Conservation (phyloP, 2,797 vertebrate species). For the Coilia nasus region DNA sequence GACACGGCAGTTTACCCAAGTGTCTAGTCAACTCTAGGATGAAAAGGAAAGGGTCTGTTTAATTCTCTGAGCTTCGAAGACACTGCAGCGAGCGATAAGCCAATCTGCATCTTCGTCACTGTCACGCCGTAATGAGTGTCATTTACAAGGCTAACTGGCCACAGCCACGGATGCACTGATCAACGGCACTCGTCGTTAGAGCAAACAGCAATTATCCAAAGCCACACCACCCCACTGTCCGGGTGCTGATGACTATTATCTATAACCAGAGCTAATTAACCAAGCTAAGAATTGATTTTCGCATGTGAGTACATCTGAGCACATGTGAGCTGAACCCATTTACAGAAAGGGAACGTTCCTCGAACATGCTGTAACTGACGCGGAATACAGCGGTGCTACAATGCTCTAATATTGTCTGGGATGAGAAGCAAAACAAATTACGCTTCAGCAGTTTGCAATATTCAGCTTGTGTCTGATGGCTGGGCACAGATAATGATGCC, state of each 20-base stretch:
- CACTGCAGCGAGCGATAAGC: slow-evolving; percentile 25
- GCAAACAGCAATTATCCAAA: slow-evolving; percentile 30
- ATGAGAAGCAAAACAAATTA: slow-evolving; percentile 35
- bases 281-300: slow-evolving; percentile 33
- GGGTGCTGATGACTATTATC: slow-evolving; percentile 40
- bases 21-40: background rate
- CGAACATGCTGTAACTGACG: slow-evolving; percentile 27
- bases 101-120: slow-evolving; percentile 62
- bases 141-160: slow-evolving; percentile 49
- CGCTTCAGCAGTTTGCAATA: slow-evolving; percentile 41
- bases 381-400: slow-evolving; percentile 22
- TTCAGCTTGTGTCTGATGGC: slow-evolving; percentile 25
- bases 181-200: slow-evolving; percentile 39
- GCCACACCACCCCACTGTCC: slow-evolving; percentile 26
- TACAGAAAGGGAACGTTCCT: slow-evolving; percentile 11
- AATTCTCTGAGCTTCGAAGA: background rate
- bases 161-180: slow-evolving; percentile 46
- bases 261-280: slow-evolving; percentile 45
- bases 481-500: slow-evolving; percentile 36
- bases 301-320: background rate
- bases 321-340: slow-evolving; percentile 15
- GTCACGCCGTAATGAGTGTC: slow-evolving; percentile 62
- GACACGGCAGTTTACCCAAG: background rate
- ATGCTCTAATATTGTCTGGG: slow-evolving; percentile 40
- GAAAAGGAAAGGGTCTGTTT: background rate